A percentile compares a stretch with the other conserved stretches of the same genome.
Evolutionary conservation across 2,888 invertebrate species (phyloP).

Genomic region (Andrena dorsata): DNA sequence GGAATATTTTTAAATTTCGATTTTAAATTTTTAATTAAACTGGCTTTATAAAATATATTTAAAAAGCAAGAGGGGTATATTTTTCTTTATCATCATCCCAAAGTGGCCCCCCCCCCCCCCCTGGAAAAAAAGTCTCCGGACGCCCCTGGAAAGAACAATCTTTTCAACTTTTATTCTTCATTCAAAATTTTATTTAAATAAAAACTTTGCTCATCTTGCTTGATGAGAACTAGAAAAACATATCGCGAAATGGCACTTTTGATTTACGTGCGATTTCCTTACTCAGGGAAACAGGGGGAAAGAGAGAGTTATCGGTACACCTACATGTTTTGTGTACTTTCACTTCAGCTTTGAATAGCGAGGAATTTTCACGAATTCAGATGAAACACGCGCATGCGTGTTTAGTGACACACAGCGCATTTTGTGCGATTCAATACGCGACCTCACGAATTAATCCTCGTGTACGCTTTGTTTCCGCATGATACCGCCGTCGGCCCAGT

Average conservation of each 20-base stretch:
- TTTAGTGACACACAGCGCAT: not conserved
- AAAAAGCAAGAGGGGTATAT: too few relatives aligned
- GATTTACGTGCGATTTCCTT: not conserved
- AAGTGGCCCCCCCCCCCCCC: too few relatives aligned
- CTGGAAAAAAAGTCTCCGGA: too few relatives aligned
- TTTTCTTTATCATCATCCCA: too few relatives aligned
- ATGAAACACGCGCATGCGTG: slow-evolving; percentile 48
- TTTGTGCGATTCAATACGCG: not conserved
- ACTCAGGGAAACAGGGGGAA: not conserved
- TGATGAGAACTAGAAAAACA: too few relatives aligned
- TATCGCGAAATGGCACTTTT: not conserved
- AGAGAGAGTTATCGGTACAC: not conserved
- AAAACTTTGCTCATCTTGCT: too few relatives aligned
- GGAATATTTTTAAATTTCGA: too few relatives aligned
- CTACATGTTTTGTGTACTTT: not conserved
- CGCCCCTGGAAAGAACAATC: too few relatives aligned
- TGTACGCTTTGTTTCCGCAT: not conserved
- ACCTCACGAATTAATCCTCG: not conserved
- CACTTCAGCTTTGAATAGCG: slow-evolving; percentile 16
- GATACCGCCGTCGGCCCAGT: not conserved
- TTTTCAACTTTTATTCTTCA: too few relatives aligned
- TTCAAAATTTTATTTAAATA: too few relatives aligned
- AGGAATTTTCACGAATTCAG: slow-evolving; percentile 11
- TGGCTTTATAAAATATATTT: too few relatives aligned
- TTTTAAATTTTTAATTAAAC: too few relatives aligned